phyloP scores from a whole-genome alignment of 2,888 invertebrate species.

The Onchidella celtica region DNA sequence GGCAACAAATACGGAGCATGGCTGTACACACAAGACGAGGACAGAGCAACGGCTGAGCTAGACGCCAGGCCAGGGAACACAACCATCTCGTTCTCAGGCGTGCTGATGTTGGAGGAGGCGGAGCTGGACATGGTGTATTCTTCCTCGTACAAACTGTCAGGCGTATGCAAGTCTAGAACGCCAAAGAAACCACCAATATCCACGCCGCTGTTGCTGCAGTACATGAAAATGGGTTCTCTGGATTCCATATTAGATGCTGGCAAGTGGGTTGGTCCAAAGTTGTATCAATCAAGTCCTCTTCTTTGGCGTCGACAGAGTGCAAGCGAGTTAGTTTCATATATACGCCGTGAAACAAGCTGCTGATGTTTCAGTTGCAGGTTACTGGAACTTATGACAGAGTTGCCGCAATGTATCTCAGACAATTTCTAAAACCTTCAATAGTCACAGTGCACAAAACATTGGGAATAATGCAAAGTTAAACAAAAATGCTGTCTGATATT shows the following conservation, averaged over 20 bases:
- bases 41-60: background rate
- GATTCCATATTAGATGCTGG: background rate
- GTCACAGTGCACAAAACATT: no score
- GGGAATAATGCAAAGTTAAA: no score
- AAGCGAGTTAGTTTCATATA: background rate
- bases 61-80: background rate
- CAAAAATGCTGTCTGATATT: no score
- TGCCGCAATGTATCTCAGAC: no score
- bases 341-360: no score
- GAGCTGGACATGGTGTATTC: slow-evolving; percentile 3
- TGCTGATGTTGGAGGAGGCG: background rate
- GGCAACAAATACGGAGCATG: background rate
- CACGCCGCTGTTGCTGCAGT: background rate
- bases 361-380: no score
- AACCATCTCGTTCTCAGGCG: slow-evolving; percentile 7
- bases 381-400: no score
- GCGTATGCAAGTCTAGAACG: background rate
- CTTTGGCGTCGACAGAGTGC: background rate
- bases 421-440: no score
- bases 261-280: background rate
- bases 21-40: background rate
- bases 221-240: background rate
- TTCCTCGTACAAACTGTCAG: slow-evolving; percentile 8
- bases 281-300: background rate
- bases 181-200: background rate